Conservation (phyloP, 1,140 invertebrate species). For the Hyposmocoma kahamanoa region DNA sequence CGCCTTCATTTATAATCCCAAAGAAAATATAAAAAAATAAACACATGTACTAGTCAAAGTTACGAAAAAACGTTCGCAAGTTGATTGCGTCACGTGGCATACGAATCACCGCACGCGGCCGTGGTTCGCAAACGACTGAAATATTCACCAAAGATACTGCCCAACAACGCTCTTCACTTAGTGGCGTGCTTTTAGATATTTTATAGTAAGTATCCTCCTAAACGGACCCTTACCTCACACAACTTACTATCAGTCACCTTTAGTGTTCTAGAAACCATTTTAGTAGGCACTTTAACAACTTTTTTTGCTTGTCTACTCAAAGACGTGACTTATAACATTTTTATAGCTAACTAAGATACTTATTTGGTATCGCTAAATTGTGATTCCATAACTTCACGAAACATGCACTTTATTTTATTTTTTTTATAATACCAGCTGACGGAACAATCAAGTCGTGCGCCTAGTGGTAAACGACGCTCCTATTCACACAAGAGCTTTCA, state of each 20-base stretch:
- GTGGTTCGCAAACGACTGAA: slow-evolving; percentile 40
- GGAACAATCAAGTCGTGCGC: no score
- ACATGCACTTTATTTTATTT: no score
- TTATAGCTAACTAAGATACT: no score
- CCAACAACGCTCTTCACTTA: background rate
- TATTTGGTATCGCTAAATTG: no score
- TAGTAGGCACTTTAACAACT: background rate
- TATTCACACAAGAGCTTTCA: no score
- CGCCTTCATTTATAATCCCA: slow-evolving; percentile 6
- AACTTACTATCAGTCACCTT: no score
- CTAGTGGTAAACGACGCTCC: no score
- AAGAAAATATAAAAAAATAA: slow-evolving; percentile 5
- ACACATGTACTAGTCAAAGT: slow-evolving; percentile 18
- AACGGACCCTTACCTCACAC: background rate
- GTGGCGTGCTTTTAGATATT: background rate
- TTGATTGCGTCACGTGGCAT: slow-evolving; percentile 2
- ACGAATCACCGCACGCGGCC: slow-evolving; percentile 25
- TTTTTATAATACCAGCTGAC: no score
- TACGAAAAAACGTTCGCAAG: slow-evolving; percentile 26
- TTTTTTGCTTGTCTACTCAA: background rate
- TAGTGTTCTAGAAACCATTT: no score
- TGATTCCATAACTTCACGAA: no score
- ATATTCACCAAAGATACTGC: slow-evolving; percentile 2
- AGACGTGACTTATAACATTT: no score
- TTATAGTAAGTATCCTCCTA: background rate